phyloP scores from a whole-genome alignment of 2,888 invertebrate genomes.

The Hemicrepidius hirtus region DNA sequence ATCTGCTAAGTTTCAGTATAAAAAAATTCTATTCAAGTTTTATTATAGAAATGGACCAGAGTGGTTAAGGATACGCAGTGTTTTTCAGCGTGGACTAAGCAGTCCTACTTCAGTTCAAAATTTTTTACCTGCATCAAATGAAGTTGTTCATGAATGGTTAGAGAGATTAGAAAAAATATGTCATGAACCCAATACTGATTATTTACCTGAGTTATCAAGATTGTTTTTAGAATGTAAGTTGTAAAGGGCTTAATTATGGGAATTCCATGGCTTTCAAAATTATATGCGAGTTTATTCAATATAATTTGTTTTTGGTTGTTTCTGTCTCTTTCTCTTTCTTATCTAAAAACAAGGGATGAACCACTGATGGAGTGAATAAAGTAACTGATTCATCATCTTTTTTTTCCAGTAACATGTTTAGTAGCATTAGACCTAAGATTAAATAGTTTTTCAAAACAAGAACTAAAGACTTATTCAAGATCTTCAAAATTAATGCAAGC shows the following conservation, averaged over 20 bases:
- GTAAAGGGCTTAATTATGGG: not conserved
- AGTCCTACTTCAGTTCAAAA: slow-evolving; percentile 81
- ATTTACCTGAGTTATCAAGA: slow-evolving; percentile 81
- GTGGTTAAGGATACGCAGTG: slow-evolving; percentile 87
- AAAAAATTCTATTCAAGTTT: slow-evolving; percentile 5
- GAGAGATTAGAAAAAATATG: slow-evolving; percentile 69
- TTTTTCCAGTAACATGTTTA: slow-evolving; percentile 81
- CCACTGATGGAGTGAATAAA: no score
- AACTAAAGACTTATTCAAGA: slow-evolving; percentile 77
- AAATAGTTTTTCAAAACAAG: slow-evolving; percentile 78
- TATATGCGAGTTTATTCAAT: no score
- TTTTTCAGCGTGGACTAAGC: slow-evolving; percentile 87
- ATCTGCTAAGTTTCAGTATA: no score
- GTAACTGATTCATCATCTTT: no score
- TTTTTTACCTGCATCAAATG: slow-evolving; percentile 80
- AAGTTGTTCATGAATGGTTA: slow-evolving; percentile 80
- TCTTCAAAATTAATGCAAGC: slow-evolving; percentile 82
- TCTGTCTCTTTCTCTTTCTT: no score
- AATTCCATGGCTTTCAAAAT: no score
- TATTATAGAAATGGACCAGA: slow-evolving; percentile 85
- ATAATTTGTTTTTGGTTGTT: no score
- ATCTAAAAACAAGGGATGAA: no score
- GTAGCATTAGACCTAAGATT: slow-evolving; percentile 83
- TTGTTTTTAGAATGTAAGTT: slow-evolving; percentile 86
- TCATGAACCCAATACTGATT: slow-evolving; percentile 73